Percentiles rank a stretch among this genome's conserved stretches.
These are phyloP conservation scores for Dipodomys merriami DNA, from an alignment of 2,113 vertebrate genomes.

Conservation along the genomic window DNA sequence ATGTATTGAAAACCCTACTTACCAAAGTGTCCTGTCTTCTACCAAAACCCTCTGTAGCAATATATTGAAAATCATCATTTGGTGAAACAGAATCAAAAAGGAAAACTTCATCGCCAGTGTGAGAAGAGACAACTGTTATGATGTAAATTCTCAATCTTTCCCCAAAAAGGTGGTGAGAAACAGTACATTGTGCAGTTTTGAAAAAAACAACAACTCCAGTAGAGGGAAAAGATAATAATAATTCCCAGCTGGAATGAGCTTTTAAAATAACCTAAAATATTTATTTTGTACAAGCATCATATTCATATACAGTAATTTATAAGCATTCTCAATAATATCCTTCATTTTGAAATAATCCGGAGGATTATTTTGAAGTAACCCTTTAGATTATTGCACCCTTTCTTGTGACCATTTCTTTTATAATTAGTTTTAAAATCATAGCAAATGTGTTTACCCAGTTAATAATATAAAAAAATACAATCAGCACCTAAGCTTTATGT, in stretches of 20 bases:
- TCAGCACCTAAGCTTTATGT: background rate
- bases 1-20: background rate
- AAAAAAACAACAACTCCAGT: background rate
- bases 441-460: background rate
- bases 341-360: background rate
- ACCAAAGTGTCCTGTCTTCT: background rate
- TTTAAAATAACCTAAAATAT: slow-evolving; percentile 16
- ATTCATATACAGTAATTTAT: background rate
- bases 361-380: too few relatives aligned
- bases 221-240: background rate
- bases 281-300: background rate
- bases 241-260: background rate
- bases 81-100: background rate
- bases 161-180: background rate
- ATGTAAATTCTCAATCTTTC: background rate
- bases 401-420: slow-evolving; percentile 1
- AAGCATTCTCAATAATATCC: background rate
- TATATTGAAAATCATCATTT: background rate
- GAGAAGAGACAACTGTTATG: background rate
- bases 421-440: background rate
- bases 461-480: background rate
- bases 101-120: background rate
- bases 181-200: background rate
- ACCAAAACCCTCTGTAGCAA: background rate
- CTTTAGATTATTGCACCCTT: slow-evolving; percentile 23